Percentiles rank a stretch among this genome's conserved stretches.
phyloP scores from a whole-genome alignment of 2,113 vertebrate species.

The Harpagus bidentatus region DNA sequence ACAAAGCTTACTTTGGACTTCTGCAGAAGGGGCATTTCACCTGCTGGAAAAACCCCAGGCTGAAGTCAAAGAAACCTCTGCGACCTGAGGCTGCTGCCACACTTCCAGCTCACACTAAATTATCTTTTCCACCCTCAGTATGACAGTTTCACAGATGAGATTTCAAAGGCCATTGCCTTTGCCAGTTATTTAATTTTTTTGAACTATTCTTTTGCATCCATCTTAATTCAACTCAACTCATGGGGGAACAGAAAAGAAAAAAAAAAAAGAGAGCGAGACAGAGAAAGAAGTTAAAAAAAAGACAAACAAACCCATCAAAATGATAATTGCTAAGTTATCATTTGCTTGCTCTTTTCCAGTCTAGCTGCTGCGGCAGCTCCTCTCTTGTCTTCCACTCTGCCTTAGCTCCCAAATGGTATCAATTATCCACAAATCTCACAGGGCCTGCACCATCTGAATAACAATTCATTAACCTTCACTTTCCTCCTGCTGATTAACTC shows the following conservation, averaged over 20 bases:
- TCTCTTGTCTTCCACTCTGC: slow-evolving; percentile 43
- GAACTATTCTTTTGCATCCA: not conserved
- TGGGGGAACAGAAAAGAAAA: not conserved
- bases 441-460: slow-evolving; percentile 69
- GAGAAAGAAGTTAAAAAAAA: not conserved
- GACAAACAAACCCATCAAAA: slow-evolving; percentile 59
- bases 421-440: slow-evolving; percentile 72
- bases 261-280: not conserved
- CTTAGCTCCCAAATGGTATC: slow-evolving; percentile 69
- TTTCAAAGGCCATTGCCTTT: not conserved
- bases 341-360: slow-evolving; percentile 59
- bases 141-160: not conserved
- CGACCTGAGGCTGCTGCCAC: not conserved
- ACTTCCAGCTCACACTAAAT: not conserved
- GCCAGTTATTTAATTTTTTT: not conserved
- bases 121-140: not conserved
- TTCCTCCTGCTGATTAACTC: slow-evolving; percentile 68
- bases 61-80: not conserved
- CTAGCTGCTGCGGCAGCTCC: slow-evolving; percentile 23
- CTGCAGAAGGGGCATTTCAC: not conserved
- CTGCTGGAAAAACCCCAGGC: not conserved
- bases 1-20: not conserved
- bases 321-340: slow-evolving; percentile 72
- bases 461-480: slow-evolving; percentile 75
- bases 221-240: not conserved